Conservation (phyloP, 2,113 vertebrate species). For the Pedionomus torquatus region DNA sequence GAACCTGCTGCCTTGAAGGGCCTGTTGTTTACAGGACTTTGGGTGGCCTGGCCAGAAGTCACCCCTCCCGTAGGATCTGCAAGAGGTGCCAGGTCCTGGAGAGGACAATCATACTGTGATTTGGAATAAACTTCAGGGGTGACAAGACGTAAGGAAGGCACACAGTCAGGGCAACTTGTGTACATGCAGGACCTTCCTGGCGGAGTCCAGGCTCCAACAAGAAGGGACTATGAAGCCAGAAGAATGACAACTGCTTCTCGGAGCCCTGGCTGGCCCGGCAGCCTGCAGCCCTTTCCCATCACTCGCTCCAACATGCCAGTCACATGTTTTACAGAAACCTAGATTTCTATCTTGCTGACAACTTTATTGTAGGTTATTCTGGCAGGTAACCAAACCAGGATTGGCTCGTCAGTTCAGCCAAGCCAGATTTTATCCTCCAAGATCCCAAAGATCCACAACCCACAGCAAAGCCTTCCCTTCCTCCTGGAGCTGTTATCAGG, state of each 20-base stretch:
- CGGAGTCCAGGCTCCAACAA: not conserved
- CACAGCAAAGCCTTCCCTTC: constrained; percentile 8
- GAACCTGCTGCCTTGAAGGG: not conserved
- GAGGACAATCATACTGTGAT: not conserved
- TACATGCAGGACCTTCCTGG: not conserved
- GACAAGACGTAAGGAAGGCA: not conserved
- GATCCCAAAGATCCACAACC: constrained; percentile 15
- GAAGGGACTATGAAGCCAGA: not conserved
- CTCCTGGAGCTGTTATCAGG: not conserved
- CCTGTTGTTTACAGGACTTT: not conserved
- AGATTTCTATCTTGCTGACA: not conserved
- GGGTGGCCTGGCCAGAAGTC: not conserved
- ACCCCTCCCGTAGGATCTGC: not conserved
- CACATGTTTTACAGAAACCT: not conserved
- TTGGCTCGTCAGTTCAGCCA: not conserved
- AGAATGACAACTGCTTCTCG: not conserved
- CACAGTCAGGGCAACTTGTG: not conserved
- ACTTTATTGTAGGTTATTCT: not conserved
- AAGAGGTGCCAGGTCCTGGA: not conserved
- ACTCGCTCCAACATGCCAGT: not conserved
- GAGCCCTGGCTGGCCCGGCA: not conserved
- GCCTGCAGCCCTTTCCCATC: not conserved
- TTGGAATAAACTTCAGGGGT: not conserved
- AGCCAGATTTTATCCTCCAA: not conserved
- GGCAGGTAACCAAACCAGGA: not conserved